Percentiles rank a stretch among this genome's conserved stretches.
Evolutionary conservation across 2,888 invertebrate species (phyloP).

Genomic region (Heteromurus nitidus): DNA sequence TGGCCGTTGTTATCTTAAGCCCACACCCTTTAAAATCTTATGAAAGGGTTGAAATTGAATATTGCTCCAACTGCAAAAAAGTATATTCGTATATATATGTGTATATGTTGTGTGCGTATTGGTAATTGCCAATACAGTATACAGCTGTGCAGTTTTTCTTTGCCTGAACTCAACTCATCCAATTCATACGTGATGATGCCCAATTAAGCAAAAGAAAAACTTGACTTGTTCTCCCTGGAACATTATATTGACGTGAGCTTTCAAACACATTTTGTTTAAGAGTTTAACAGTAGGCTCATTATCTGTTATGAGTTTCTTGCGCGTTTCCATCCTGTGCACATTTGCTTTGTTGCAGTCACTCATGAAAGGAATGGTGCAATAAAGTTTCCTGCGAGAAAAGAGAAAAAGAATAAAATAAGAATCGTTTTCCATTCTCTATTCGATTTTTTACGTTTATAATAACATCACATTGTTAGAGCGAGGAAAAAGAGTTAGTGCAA

Average conservation of each 20-base stretch:
- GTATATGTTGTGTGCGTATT: background rate
- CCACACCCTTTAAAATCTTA: slow-evolving; percentile 53
- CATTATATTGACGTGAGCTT: slow-evolving; percentile 44
- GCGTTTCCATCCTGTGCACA: background rate
- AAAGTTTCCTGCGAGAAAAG: slow-evolving; percentile 13
- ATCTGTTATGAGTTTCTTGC: slow-evolving; percentile 35
- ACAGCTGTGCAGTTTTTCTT: too few relatives aligned
- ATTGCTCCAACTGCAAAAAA: background rate
- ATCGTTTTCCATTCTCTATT: too few relatives aligned
- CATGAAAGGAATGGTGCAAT: slow-evolving; percentile 34
- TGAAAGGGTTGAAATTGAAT: slow-evolving; percentile 16
- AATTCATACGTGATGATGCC: too few relatives aligned
- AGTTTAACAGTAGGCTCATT: slow-evolving; percentile 59
- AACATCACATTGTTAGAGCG: background rate
- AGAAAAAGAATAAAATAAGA: too few relatives aligned
- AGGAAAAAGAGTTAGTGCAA: background rate
- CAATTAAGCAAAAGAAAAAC: slow-evolving; percentile 55
- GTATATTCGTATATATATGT: background rate
- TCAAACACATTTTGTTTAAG: slow-evolving; percentile 30
- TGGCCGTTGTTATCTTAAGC: too few relatives aligned
- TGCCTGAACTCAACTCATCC: too few relatives aligned
- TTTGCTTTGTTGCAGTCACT: slow-evolving; percentile 1
- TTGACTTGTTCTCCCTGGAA: slow-evolving; percentile 44
- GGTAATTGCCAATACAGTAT: too few relatives aligned
- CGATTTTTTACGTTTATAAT: too few relatives aligned